phyloP scores from a whole-genome alignment of 1,140 invertebrate species.

The Listronotus bonariensis region DNA sequence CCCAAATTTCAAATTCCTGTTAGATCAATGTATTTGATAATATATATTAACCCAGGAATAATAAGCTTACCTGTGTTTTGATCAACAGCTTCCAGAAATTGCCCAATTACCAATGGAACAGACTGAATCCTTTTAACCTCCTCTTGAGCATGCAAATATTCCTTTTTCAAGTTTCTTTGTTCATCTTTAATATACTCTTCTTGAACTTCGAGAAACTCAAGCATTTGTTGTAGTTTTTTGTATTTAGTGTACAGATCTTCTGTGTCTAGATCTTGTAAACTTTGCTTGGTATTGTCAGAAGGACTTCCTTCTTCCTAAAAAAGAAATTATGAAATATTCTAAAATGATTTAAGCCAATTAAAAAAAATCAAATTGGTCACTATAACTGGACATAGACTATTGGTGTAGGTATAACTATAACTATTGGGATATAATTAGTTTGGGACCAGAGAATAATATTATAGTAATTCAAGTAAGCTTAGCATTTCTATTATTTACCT shows the following conservation, averaged over 20 bases:
- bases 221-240: constrained; percentile 90
- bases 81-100: constrained; percentile 92
- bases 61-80: constrained; percentile 73
- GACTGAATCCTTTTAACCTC: constrained; percentile 92
- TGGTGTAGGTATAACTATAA: too few species aligned
- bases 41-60: neutral
- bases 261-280: constrained; percentile 77
- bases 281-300: constrained; percentile 61
- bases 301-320: constrained; percentile 65
- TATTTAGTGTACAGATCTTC: constrained; percentile 95
- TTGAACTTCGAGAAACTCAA: constrained; percentile 92
- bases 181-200: constrained; percentile 96
- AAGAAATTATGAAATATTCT: neutral
- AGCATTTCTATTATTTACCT: too few species aligned
- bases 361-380: too few species aligned
- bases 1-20: too few species aligned
- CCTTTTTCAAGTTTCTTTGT: constrained; percentile 90
- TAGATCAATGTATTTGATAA: too few species aligned
- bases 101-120: constrained; percentile 90
- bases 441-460: neutral
- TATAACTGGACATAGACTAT: too few species aligned
- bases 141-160: constrained; percentile 91
- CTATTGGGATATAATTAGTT: too few species aligned
- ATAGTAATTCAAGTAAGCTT: neutral
- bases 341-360: too few species aligned